Percentiles rank a stretch among this genome's conserved stretches.
Conservation (phyloP, 1,140 invertebrate species). For the Steinernema khuongi region DNA sequence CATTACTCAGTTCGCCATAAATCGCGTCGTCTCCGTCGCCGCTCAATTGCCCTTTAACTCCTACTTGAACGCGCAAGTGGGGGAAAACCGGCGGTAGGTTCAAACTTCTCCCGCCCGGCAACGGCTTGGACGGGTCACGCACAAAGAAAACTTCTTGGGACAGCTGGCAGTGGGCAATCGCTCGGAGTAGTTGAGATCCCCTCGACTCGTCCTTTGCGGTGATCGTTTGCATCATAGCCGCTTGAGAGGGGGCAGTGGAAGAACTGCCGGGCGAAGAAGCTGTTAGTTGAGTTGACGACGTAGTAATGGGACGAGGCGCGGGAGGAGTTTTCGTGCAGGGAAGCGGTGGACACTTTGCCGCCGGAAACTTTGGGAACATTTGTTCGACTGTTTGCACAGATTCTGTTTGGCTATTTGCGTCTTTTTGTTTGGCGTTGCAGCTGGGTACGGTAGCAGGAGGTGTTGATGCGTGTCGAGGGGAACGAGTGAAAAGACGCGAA, state of each 20-base stretch:
- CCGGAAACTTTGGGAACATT: not conserved
- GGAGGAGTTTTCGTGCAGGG: no score
- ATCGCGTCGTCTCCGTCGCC: not conserved
- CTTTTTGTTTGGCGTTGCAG: not conserved
- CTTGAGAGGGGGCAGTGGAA: not conserved
- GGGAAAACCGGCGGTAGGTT: not conserved
- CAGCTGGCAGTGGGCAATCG: not conserved
- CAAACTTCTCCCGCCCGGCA: not conserved
- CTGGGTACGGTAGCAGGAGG: no score
- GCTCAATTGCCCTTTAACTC: constrained; percentile 12
- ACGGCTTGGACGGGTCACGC: not conserved
- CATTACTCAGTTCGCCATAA: not conserved
- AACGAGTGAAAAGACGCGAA: no score
- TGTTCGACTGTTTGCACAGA: not conserved
- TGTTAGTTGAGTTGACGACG: not conserved
- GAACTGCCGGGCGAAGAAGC: not conserved
- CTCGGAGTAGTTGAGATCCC: not conserved
- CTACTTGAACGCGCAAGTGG: constrained; percentile 8
- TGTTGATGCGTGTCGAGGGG: no score
- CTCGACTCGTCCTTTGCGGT: not conserved
- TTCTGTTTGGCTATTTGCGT: not conserved
- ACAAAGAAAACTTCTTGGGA: not conserved
- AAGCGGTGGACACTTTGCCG: not conserved
- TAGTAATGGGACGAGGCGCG: not conserved
- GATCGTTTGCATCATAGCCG: not conserved